phyloP scores from a whole-genome alignment of 2,797 vertebrate genomes.

The Pipistrellus nathusii region DNA sequence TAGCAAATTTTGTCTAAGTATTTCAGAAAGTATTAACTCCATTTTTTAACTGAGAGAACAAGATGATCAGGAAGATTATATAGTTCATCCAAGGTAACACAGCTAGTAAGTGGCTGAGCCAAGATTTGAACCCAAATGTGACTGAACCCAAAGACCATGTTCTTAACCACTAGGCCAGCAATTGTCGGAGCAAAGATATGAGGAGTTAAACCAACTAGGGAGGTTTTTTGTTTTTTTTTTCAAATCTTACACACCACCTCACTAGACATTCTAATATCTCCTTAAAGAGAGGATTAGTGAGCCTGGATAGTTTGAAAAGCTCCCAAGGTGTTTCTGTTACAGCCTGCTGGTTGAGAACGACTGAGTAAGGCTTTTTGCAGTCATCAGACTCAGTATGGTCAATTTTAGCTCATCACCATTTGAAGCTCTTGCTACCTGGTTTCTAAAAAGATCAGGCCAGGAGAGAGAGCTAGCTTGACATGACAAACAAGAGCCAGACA shows the following conservation, averaged over 20 bases:
- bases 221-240: neutral
- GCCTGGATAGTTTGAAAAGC: neutral
- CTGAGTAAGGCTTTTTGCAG: neutral
- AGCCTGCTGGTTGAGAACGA: neutral
- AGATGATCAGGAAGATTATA: neutral
- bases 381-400: neutral
- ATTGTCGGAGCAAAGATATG: neutral
- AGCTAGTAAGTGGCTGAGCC: neutral
- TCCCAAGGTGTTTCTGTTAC: neutral
- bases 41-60: neutral
- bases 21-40: conserved; percentile 23
- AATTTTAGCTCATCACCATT: neutral
- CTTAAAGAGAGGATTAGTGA: neutral
- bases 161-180: neutral
- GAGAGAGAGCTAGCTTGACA: neutral
- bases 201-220: neutral
- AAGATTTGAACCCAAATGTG: conserved; percentile 24
- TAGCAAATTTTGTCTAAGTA: neutral
- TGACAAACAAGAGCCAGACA: neutral
- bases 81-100: neutral
- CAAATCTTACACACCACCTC: neutral
- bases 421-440: neutral
- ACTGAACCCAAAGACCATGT: neutral
- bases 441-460: neutral
- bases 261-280: neutral